These are phyloP conservation scores for Actinia tenebrosa DNA, from an alignment of 64 coral and sea anemone genomes.

Conservation along the genomic window DNA sequence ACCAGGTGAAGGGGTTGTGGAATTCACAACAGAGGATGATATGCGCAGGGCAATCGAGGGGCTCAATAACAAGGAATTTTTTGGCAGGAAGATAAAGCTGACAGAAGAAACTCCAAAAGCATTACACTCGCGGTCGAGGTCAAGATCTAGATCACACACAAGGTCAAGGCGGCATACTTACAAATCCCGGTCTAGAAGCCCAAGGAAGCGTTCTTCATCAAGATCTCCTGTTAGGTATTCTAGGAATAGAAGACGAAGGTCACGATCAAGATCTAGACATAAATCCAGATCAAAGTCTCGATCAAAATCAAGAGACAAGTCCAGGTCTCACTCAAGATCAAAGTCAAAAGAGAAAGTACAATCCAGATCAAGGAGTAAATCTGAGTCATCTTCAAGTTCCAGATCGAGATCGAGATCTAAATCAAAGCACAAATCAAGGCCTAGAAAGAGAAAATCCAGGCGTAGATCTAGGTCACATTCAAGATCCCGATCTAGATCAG, in stretches of 20 bases:
- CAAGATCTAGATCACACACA: conserved; percentile 56
- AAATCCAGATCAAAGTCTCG: neutral
- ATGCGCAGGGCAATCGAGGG: conserved; percentile 76
- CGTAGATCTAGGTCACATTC: conserved; percentile 16
- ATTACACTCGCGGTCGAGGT: conserved; percentile 43
- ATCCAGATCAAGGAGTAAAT: conserved; percentile 19
- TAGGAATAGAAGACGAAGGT: conserved; percentile 44
- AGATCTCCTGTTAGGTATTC: conserved; percentile 26
- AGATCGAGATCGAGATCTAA: neutral
- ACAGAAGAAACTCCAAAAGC: conserved; percentile 72
- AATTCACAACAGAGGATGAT: conserved; percentile 77
- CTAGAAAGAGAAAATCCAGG: neutral
- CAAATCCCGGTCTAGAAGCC: conserved; percentile 38
- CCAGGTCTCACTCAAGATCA: neutral
- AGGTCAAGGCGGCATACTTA: conserved; percentile 15
- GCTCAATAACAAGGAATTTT: conserved; percentile 69
- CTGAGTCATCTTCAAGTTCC: neutral
- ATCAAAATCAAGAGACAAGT: neutral
- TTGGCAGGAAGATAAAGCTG: conserved; percentile 79
- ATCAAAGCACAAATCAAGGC: neutral
- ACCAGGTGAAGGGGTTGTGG: conserved; percentile 93
- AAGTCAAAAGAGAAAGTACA: neutral
- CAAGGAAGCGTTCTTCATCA: conserved; percentile 32
- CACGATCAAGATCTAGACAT: conserved; percentile 30
- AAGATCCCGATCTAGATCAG: neutral